Base-by-base conservation (phyloP, 35 echinoderm and acorn worm species). In the Acanthaster planci region DNA sequence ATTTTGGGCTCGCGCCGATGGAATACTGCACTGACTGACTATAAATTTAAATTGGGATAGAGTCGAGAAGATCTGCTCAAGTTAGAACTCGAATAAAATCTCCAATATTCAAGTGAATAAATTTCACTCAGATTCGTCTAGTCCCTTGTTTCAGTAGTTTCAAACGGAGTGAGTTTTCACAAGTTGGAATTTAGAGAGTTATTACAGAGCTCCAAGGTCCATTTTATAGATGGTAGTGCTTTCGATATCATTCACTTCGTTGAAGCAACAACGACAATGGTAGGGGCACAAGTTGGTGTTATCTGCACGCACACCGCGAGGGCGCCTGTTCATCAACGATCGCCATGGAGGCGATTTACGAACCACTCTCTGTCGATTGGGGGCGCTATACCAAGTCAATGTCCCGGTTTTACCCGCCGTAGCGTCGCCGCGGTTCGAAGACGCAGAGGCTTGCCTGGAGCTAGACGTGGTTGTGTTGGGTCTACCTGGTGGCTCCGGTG, bases 271-370 rank as follows among this genome's bases (percentile, higher is more conserved):
- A 12, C 87, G 37, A 30, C 87, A 89, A 39, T 82, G 67, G 38
- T 89, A 67, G 1, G 87, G 87, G 18, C 87, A 89, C 17, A 89
- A 79, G 29, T 76, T 64, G 26, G 18, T 32, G 10, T 50, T 76
- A 42, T 52, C 32, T 14, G 79, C 52, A 67, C 87, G 72, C 8
- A 89, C 39, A 39, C 87, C 87, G 23, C 81, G 55, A 47, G 87
- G 79, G n/a, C 87, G 78, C 10, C 87, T 64, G 50, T 82, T 89
- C 54, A 89, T n/a, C 78, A 89, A 27, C 15, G 87, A 89, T 22
- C 87, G 52, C 87, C 87, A 89, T n/a, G 87, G 87, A 15, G 87
- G 87, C 21, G 87, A 89, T 7, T 80, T 37, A 23, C 52, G 56
- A 1, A 89, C 56, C 53, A 89, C 80, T 44, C 53, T 64, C 14